Percentiles rank a stretch among this genome's conserved stretches.
Evolutionary conservation across 2,113 vertebrate species (phyloP).

Genomic region (Prinia subflava): DNA sequence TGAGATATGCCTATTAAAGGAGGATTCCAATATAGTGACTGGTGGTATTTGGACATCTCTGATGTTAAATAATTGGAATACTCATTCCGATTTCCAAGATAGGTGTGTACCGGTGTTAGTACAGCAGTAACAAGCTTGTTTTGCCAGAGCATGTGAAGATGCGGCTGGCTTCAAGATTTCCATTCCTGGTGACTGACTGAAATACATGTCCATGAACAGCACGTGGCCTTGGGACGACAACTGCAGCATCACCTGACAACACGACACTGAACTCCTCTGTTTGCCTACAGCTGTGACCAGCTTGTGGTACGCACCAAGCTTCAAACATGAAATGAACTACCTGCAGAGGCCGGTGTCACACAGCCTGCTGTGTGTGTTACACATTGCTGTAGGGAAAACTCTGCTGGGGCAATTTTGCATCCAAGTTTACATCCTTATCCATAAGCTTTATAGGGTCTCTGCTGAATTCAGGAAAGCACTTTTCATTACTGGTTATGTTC

Average conservation of each 20-base stretch:
- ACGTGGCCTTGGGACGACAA: background rate
- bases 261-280: background rate
- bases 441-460: background rate
- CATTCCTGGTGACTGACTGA: background rate
- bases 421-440: background rate
- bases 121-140: background rate
- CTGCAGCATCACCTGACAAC: background rate
- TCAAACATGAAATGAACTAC: background rate
- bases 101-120: background rate
- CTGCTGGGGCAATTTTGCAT: background rate
- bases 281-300: background rate
- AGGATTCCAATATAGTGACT: background rate
- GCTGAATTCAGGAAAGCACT: background rate
- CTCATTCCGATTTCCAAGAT: background rate
- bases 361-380: background rate
- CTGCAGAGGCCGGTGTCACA: background rate
- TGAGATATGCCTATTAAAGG: background rate
- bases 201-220: background rate
- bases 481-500: background rate
- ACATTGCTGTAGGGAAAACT: background rate
- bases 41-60: background rate
- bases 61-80: background rate
- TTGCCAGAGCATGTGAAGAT: background rate
- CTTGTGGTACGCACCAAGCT: background rate
- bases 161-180: background rate